Conservation (phyloP, 2,888 invertebrate species). For the Thereva unica region DNA sequence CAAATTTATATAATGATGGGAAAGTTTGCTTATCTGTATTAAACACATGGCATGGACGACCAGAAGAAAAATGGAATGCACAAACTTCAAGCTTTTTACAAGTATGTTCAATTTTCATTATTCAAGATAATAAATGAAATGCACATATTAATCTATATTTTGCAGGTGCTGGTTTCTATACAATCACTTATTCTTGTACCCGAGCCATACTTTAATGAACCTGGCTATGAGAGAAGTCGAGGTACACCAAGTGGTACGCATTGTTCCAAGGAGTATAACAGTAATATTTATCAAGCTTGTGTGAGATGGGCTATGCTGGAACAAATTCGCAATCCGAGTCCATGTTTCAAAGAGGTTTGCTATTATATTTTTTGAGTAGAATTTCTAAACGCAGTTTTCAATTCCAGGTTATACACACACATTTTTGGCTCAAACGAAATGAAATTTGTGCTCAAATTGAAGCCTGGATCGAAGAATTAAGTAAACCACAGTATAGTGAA, state of each 20-base stretch:
- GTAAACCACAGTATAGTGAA: constrained; percentile 74
- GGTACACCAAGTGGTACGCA: constrained; percentile 87
- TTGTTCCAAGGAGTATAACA: constrained; percentile 91
- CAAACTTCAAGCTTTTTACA: constrained; percentile 92
- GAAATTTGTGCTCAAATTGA: constrained; percentile 89
- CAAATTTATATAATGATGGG: constrained; percentile 92
- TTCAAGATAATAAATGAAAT: constrained; percentile 9
- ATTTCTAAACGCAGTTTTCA: constrained; percentile 10
- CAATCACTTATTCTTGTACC: constrained; percentile 90
- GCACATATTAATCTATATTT: constrained; percentile 12
- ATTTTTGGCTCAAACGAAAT: constrained; percentile 92
- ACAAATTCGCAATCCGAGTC: constrained; percentile 85
- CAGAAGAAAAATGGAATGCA: constrained; percentile 97
- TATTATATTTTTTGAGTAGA: neutral
- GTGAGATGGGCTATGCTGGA: constrained; percentile 97
- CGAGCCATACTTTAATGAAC: constrained; percentile 94
- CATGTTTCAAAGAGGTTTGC: constrained; percentile 84
- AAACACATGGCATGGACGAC: constrained; percentile 95
- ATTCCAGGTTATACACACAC: constrained; percentile 57
- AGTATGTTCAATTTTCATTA: constrained; percentile 52
- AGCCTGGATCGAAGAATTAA: constrained; percentile 87
- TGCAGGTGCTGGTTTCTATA: constrained; percentile 85
- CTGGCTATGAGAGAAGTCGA: constrained; percentile 88
- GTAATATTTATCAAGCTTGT: constrained; percentile 92
- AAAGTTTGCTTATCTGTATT: constrained; percentile 93